A percentile compares a stretch with the other conserved stretches of the same genome.
Evolutionary conservation across 2,797 vertebrate species (phyloP).

Genomic region (Alcedo quadribrachys): DNA sequence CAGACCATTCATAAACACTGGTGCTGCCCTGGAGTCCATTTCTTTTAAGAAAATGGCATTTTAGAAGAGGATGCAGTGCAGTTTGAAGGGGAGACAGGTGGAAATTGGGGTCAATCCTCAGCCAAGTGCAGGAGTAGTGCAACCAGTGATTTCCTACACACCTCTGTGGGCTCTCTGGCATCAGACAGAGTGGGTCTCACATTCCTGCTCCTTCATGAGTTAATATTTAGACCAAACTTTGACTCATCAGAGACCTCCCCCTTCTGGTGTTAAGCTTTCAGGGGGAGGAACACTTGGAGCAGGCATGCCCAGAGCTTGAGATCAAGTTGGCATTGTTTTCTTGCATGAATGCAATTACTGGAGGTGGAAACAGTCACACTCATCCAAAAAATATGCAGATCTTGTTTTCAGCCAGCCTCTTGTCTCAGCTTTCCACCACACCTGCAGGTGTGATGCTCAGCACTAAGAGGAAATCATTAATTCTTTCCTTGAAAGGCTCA

Average conservation of each 20-base stretch:
- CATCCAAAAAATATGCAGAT: neutral
- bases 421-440: neutral
- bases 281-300: neutral
- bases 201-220: neutral
- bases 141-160: neutral
- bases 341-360: neutral
- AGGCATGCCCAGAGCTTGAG: neutral
- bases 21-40: fast-evolving
- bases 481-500: conserved; percentile 47
- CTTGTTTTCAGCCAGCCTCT: neutral
- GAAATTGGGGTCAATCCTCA: neutral
- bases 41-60: neutral
- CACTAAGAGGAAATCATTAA: conserved; percentile 41
- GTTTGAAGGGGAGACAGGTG: neutral
- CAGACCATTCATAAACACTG: neutral
- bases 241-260: neutral
- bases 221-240: neutral
- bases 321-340: neutral
- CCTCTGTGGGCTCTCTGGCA: neutral
- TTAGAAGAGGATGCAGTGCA: neutral
- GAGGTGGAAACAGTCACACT: neutral
- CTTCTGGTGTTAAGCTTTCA: neutral
- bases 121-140: neutral
- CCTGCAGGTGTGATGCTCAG: neutral
- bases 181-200: neutral